Evolutionary conservation across 2,797 vertebrate species (phyloP), one percentile per base, ranked within the genome.

Genomic region (Pseudocheirus occidentalis): DNA sequence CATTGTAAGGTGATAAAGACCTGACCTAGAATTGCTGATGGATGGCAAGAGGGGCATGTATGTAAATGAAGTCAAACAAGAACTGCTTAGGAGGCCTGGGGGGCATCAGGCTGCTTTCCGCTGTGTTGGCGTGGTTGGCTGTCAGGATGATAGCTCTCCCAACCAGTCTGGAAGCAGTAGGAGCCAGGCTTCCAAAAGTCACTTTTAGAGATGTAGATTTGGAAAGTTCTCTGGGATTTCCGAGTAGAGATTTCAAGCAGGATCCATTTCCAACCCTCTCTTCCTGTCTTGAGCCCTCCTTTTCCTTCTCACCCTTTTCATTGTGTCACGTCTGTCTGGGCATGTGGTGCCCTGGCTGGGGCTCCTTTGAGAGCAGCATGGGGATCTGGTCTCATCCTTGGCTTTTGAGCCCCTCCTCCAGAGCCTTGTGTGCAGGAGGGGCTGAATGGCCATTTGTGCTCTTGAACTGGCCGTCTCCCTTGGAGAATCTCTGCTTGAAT

Each of bases 161-260:
- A 40, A 40, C 1, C 21, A n/a, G 13, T 0, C 18, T n/a, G 14
- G 6, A 6, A 81, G 2, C 1, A 9, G n/a, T 6, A 46, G n/a
- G 18, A 31, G n/a, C 0, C 18, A 46, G 18, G 66, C n/a, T 46
- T 81, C 10, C 40, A 31, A 73, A n/a, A 6, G 18, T 9, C 7
- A 46, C 6, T 10, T 40, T 81, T 46, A 40, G 18, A 13, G 0
- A 81, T 9, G 16, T 21, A 16, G 34, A 40, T 46, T 81, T 73
- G n/a, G 66, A 73, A n/a, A 40, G 18, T 40, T 6, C 18, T 40
- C 18, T 40, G 16, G 18, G 66, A 18, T 81, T n/a, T 81, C n/a
- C 46, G n/a, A 24, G n/a, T 18, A 21, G 18, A 21, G 66, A 81
- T 46, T 46, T 7, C 21, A 27, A 73, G n/a, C n/a, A 21, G 18